Evolutionary conservation across 1,140 invertebrate genomes (phyloP), one percentile per base, ranked within the genome.

Genomic region (Drosophila pectinifera): DNA sequence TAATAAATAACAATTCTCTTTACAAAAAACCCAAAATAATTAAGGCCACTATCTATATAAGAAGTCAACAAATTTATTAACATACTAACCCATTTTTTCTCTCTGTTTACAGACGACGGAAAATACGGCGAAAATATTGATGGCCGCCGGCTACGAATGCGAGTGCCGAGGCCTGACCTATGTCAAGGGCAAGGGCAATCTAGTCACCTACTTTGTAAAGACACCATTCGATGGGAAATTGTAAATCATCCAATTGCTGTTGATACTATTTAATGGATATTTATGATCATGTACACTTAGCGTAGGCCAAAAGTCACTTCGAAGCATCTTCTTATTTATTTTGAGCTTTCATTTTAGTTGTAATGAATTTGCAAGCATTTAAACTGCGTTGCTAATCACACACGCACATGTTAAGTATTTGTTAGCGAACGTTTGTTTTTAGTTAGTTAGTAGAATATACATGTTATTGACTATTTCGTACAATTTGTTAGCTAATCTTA

Each of bases 161-260:
- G 95, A 97, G 63, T 97, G 97, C 91, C 94, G 98, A 39, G 98
- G 98, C 0, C 95, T 96, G 0, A 98, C 96, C 1, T 97, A 95
- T 78, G 97, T 99, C 4, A 99, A 99, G 93, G 98, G 98, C 34
- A 99, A 99, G 93, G 98, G 98, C 13, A 97, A 96, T 16, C 93
- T 99, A 55, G 96, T 95, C 26, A 99, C 98, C 1, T 99, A 98
- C 92, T 98, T 98, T 83, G 96, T 98, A 4, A 97, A 96, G 92
- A 96, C 96, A 43, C 95, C 95, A 55, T 96, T 95, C 70, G 95
- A 96, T 76, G 93, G 94, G 36, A 93, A 93, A 80, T 73, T 92
- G 59, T 92, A 91, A 91, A 70, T 74, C 51, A 64, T 51, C 48
- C 64, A 64, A n/a, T 80, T 79, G 56, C 61, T 73, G 51, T 88